Evolutionary conservation across 2,797 vertebrate species (phyloP), one percentile per base, ranked within the genome.

Genomic region (Acrocephalus scirpaceus): DNA sequence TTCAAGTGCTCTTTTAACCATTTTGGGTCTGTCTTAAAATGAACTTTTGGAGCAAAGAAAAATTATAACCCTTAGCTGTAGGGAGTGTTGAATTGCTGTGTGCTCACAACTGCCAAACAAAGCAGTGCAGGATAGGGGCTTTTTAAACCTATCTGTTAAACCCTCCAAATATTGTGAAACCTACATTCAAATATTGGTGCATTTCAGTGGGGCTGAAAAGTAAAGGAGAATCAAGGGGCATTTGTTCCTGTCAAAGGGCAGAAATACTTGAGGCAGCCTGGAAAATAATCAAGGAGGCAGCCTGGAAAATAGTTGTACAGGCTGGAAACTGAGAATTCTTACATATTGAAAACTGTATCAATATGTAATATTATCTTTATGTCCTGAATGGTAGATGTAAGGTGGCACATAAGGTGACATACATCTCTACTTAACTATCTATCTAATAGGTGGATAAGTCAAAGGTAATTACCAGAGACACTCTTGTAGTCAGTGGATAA

Each of bases 11-110:
- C 61, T 53, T 77, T 65, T 78, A 84, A 58, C 38, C 70, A 58
- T 92, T 94, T 95, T 88, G 56, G 11, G 74, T 61, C 40, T 86
- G n/a, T 54, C 77, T 96, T 67, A 83, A 80, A 87, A 75, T 44
- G 38, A 90, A 90, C 62, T n/a, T 80, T 56, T 87, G 51, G 64
- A 91, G 51, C n/a, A 86, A 90, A 92, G 29, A 27, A 70, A 95
- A 94, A 58, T 48, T 3, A 74, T 88, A 89, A 67, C 57, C 34
- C 16, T 72, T 88, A 88, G 50, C 66, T 82, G 22, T n/a, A 66
- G 40, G 54, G 73, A 73, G 6, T 9, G 9, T 66, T 93, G 58
- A 88, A 65, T 27, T 78, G 51, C 32, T 29, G 16, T 62, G 42
- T 69, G 20, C 44, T 80, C 29, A 81, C 58, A 86, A 56, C 18